Conservation (phyloP, 2,113 vertebrate species). For the Mustela lutreola region DNA sequence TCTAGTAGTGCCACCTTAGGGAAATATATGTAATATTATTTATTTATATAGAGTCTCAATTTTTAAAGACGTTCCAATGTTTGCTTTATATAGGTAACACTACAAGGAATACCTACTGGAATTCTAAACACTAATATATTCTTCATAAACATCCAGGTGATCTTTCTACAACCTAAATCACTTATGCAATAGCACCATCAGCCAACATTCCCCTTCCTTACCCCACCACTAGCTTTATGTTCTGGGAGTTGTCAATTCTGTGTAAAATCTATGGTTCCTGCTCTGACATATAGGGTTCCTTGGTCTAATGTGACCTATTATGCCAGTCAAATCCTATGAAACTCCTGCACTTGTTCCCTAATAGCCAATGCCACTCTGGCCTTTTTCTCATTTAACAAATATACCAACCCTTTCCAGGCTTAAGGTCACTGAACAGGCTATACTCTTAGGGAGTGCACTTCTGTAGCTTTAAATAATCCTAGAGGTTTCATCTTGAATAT, state of each 20-base stretch:
- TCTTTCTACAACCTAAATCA: not conserved
- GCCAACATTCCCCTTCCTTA: not conserved
- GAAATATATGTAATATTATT: not conserved
- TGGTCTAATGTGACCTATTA: not conserved
- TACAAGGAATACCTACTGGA: not conserved
- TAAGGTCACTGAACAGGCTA: too few relatives aligned
- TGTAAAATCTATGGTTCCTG: not conserved
- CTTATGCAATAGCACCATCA: not conserved
- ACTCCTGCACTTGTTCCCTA: not conserved
- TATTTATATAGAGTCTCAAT: not conserved
- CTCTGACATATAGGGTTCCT: not conserved
- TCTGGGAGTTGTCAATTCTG: not conserved
- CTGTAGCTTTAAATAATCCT: not conserved
- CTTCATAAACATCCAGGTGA: not conserved
- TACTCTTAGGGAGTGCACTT: not conserved
- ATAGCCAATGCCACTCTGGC: not conserved
- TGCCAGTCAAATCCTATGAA: not conserved
- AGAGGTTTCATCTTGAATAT: not conserved
- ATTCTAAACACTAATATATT: not conserved
- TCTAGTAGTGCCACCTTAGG: not conserved
- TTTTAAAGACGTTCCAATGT: not conserved
- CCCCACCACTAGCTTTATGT: not conserved
- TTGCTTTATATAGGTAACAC: not conserved
- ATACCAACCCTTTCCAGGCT: not conserved
- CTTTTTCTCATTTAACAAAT: not conserved